Percentiles rank a stretch among this genome's conserved stretches.
phyloP scores from a whole-genome alignment of 2,797 vertebrate species.

The Cuniculus paca region DNA sequence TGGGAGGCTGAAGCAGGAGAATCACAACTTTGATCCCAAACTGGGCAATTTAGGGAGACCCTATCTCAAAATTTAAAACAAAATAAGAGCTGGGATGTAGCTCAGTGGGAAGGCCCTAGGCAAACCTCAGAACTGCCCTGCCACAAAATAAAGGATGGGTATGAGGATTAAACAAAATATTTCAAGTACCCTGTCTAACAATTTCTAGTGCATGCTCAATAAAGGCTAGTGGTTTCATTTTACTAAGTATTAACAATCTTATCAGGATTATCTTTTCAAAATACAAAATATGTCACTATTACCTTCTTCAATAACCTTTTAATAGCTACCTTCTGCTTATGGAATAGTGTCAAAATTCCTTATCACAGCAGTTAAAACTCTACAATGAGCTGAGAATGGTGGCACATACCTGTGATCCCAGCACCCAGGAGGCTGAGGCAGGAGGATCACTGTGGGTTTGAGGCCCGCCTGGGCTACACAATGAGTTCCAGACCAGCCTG shows the following conservation, averaged over 20 bases:
- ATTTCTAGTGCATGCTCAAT: not conserved
- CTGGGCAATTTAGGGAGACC: not conserved
- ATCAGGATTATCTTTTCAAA: constrained; percentile 23
- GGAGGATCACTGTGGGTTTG: not conserved
- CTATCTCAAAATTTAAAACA: not conserved
- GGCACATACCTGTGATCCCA: not conserved
- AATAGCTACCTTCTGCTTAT: not conserved
- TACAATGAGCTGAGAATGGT: not conserved
- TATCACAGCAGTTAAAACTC: constrained; percentile 21
- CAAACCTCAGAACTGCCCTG: too few species aligned
- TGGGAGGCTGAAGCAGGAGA: not conserved
- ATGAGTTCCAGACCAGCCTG: not conserved
- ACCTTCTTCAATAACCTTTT: not conserved
- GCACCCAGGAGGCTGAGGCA: not conserved
- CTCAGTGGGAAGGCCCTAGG: too few species aligned
- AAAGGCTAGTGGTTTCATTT: constrained; percentile 10
- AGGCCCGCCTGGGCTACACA: not conserved
- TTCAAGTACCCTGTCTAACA: not conserved
- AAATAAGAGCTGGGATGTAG: not conserved
- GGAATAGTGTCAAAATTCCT: not conserved
- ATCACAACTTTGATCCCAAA: not conserved
- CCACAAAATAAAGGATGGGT: not conserved
- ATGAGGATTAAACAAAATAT: not conserved
- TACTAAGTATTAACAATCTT: not conserved
- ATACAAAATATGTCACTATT: not conserved